Percentiles rank a stretch among this genome's conserved stretches.
phyloP scores from a whole-genome alignment of 2,113 vertebrate species.

The Todiramphus chloris region DNA sequence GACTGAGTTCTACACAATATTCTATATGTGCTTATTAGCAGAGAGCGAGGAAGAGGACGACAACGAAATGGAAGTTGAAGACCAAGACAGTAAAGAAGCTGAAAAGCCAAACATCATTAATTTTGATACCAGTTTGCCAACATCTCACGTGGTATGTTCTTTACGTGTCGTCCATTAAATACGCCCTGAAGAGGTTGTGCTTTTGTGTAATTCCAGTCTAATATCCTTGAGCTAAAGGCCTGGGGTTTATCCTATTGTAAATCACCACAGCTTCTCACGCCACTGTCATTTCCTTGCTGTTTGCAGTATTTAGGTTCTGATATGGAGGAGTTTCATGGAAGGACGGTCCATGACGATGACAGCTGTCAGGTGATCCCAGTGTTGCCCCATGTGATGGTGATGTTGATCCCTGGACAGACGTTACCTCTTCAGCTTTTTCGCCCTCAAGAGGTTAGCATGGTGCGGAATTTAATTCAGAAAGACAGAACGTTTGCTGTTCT shows the following conservation, averaged over 20 bases:
- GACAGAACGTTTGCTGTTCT: constrained; percentile 98
- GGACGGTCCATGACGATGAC: constrained; percentile 94
- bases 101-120: constrained; percentile 90
- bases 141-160: constrained; percentile 88
- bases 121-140: constrained; percentile 96
- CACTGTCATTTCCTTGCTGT: not conserved
- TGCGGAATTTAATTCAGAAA: constrained; percentile 90
- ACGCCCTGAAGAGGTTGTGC: not conserved
- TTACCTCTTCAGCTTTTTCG: constrained; percentile 93
- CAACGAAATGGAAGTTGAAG: constrained; percentile 92
- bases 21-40: constrained; percentile 58
- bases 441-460: constrained; percentile 98
- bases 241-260: not conserved
- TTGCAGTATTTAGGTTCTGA: constrained; percentile 92
- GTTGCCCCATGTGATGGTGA: constrained; percentile 87
- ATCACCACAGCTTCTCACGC: not conserved
- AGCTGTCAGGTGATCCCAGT: constrained; percentile 93
- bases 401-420: constrained; percentile 95
- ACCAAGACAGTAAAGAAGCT: constrained; percentile 84
- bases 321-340: constrained; percentile 98
- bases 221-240: not conserved
- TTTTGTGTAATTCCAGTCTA: not conserved
- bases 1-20: not conserved
- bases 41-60: constrained; percentile 90
- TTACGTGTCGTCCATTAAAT: not conserved